Base-by-base conservation (phyloP, 2,888 invertebrate genomes). In the Standfussiana lucernea region DNA sequence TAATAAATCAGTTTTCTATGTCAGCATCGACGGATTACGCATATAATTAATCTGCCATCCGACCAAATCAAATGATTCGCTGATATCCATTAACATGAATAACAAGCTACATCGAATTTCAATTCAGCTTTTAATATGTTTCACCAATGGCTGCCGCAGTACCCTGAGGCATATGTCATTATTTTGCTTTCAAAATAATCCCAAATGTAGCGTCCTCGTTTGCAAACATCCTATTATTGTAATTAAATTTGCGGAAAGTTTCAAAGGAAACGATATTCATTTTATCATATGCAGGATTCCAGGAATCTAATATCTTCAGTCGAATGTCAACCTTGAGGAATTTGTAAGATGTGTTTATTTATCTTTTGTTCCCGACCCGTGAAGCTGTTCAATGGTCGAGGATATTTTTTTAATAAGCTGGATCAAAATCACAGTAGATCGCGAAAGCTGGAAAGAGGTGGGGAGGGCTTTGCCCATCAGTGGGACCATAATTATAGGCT, bases 1-100 rank as follows among this genome's bases (percentile, higher is more conserved):
- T 53, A 76, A 84, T 84, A 64, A 84, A 80, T 84, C 72, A 61
- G 76, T 83, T 84, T 76, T 68, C 77, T 72, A 72, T 80, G 65
- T 75, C 69, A 80, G 42, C 45, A 75, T 71, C 61, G 59, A 72
- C 21, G 66, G 71, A 74, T 80, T 68, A 72, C 42, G 61, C 18
- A 71, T 71, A 73, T 82, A 68, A 69, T 72, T 80, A 76, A 77
- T 75, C 21, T 59, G 40, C 62, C 68, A 79, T 45, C 47, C 24
- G 47, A 64, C 62, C 65, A 69, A 68, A 73, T 28, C 70, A 47
- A 72, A 75, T 77, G 62, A 72, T 71, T 61, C 15, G 6, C 35
- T 69, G 40, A 61, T 78, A 66, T 47, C 53, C 28, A 75, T 79
- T 75, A 84, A 56, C 80, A 72, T 45, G n/a, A 61, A 72, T 62